Percentiles rank a stretch among this genome's conserved stretches.
These are phyloP conservation scores for Motacilla alba DNA, from an alignment of 2,113 vertebrate species.

Conservation along the genomic window DNA sequence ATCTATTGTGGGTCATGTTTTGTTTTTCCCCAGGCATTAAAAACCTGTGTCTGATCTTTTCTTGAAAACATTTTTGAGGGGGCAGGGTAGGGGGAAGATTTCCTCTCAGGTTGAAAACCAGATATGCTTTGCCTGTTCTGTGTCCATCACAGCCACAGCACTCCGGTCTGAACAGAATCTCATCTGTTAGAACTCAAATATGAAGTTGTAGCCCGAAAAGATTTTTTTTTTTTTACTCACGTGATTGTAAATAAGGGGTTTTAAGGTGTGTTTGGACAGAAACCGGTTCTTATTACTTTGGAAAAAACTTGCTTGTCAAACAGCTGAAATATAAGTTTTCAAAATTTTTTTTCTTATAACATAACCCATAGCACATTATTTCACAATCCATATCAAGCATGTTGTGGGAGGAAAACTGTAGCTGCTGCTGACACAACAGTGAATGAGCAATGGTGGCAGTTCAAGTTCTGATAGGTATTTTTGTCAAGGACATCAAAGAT, in stretches of 20 bases:
- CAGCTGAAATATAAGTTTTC: not conserved
- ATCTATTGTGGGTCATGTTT: constrained; percentile 21
- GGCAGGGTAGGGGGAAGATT: not conserved
- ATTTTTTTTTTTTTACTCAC: not conserved
- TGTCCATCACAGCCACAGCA: not conserved
- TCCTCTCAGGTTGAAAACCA: constrained; percentile 37
- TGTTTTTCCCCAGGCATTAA: constrained; percentile 50
- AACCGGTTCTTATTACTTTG: not conserved
- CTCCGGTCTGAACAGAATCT: not conserved
- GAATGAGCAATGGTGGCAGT: not conserved
- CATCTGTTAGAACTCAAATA: not conserved
- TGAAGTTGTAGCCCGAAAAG: not conserved
- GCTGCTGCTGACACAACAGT: not conserved
- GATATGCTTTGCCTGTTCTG: constrained; percentile 35
- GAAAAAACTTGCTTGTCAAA: not conserved
- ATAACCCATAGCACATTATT: not conserved
- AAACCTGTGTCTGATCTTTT: constrained; percentile 34
- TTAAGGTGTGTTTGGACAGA: not conserved
- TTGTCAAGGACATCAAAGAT: not conserved
- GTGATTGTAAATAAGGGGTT: not conserved
- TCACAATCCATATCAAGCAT: not conserved
- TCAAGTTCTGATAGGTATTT: not conserved
- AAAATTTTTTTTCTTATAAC: not conserved
- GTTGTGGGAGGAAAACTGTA: not conserved
- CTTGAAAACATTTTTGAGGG: constrained; percentile 31